phyloP scores from a whole-genome alignment of 1,140 invertebrate genomes.

The Drusus annulatus region DNA sequence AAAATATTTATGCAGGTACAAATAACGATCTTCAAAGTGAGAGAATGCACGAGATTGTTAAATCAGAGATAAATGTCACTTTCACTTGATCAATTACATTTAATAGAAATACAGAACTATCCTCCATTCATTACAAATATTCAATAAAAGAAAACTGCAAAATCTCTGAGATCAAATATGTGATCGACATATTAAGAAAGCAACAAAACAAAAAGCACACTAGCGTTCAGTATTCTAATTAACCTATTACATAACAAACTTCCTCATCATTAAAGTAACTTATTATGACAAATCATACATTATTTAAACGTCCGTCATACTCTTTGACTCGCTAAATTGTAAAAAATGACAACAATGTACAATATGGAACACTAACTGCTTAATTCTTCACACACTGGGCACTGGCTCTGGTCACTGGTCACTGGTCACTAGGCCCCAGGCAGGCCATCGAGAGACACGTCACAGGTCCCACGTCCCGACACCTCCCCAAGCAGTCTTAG shows the following conservation, averaged over 20 bases:
- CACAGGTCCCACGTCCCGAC: no score
- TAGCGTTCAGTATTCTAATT: slow-evolving; percentile 55
- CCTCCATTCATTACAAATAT: slow-evolving; percentile 39
- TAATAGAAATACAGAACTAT: slow-evolving; percentile 11
- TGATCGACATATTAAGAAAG: slow-evolving; percentile 57
- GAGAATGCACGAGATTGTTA: slow-evolving; percentile 14
- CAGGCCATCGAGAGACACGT: no score
- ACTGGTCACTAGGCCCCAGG: background rate
- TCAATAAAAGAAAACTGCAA: slow-evolving; percentile 52
- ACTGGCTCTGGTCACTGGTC: background rate
- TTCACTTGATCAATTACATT: slow-evolving; percentile 14
- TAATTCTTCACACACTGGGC: slow-evolving; percentile 27
- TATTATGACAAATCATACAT: slow-evolving; percentile 37
- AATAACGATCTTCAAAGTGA: slow-evolving; percentile 23
- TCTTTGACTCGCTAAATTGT: slow-evolving; percentile 29
- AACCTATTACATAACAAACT: slow-evolving; percentile 44
- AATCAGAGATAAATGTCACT: slow-evolving; percentile 15
- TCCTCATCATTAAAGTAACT: slow-evolving; percentile 33
- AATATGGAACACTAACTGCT: slow-evolving; percentile 44
- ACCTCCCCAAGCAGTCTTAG: background rate
- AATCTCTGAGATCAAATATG: slow-evolving; percentile 58
- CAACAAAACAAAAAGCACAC: slow-evolving; percentile 57
- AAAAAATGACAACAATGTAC: slow-evolving; percentile 42
- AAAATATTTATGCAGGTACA: slow-evolving; percentile 35
- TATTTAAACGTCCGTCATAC: slow-evolving; percentile 24